phyloP scores from a whole-genome alignment of 2,888 invertebrate genomes.

The Lordiphosa fenestrarum region DNA sequence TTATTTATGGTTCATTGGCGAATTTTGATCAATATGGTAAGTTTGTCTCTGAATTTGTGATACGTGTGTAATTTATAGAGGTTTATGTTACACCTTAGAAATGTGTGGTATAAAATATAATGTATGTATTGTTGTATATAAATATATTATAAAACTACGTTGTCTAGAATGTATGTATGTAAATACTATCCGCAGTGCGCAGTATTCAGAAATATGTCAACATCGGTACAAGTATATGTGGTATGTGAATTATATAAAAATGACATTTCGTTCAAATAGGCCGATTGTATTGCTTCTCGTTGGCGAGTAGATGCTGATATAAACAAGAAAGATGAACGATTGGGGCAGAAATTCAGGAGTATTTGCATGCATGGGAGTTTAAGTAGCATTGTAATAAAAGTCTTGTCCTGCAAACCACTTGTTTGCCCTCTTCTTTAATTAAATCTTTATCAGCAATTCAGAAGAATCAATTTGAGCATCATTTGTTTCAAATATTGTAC shows the following conservation, averaged over 20 bases:
- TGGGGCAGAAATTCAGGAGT: slow-evolving; percentile 1
- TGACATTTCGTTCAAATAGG: background rate
- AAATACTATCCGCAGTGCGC: too few species aligned
- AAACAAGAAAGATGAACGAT: slow-evolving; percentile 7
- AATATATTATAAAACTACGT: slow-evolving; percentile 18
- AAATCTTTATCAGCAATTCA: slow-evolving; percentile 31
- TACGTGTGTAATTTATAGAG: slow-evolving; percentile 1
- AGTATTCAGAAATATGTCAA: too few species aligned
- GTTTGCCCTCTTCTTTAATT: slow-evolving; percentile 15
- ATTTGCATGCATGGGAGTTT: slow-evolving; percentile 19
- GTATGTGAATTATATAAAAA: background rate
- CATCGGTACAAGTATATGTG: too few species aligned
- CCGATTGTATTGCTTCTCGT: slow-evolving; percentile 5
- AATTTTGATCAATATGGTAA: slow-evolving; percentile 9
- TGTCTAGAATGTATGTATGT: slow-evolving; percentile 5
- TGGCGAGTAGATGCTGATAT: background rate
- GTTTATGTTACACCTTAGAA: slow-evolving; percentile 15
- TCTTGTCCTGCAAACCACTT: background rate
- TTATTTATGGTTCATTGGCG: too few species aligned
- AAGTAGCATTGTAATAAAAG: slow-evolving; percentile 7
- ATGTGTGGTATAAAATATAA: slow-evolving; percentile 35
- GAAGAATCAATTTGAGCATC: slow-evolving; percentile 43
- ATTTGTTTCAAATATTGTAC: slow-evolving; percentile 12
- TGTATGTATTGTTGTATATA: slow-evolving; percentile 15
- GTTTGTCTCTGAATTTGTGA: background rate